Evolutionary conservation across 1,140 invertebrate species (phyloP).

Genomic region (Streblospio benedicti): DNA sequence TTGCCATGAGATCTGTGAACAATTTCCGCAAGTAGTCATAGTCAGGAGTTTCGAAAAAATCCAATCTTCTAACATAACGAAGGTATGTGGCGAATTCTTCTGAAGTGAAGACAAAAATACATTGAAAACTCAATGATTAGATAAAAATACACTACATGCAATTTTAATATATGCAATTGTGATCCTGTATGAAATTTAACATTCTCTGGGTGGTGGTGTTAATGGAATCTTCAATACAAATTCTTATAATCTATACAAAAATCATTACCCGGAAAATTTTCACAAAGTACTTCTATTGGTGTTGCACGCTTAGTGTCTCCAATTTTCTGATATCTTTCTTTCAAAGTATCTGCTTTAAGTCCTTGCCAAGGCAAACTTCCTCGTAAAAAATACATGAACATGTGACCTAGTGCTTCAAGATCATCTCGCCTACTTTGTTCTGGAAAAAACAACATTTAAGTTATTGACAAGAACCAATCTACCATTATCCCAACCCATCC

Average conservation of each 20-base stretch:
- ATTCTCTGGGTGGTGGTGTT: no score
- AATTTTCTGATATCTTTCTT: conserved; percentile 99
- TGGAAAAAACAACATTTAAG: conserved; percentile 45
- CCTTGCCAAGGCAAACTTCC: conserved; percentile 99
- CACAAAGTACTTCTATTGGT: conserved; percentile 92
- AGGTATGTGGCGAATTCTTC: conserved; percentile 86
- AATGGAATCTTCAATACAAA: no score
- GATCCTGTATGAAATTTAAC: no score
- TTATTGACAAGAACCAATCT: no score
- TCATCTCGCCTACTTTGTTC: conserved; percentile 99
- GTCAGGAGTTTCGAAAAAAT: conserved; percentile 99
- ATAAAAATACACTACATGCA: no score
- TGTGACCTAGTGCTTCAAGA: conserved; percentile 96
- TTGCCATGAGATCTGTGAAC: conserved; percentile 89
- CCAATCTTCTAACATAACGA: conserved; percentile 89
- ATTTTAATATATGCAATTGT: no score
- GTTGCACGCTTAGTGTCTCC: conserved; percentile 98
- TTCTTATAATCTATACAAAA: no score
- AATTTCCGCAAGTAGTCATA: conserved; percentile 95
- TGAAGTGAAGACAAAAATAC: conserved; percentile 29
- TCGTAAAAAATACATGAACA: conserved; percentile 99
- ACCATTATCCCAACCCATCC: no score
- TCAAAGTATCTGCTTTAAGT: conserved; percentile 96
- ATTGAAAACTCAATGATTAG: no score
- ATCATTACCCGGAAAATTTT: conserved; percentile 91